A percentile compares a stretch with the other conserved stretches of the same genome.
Evolutionary conservation across 2,888 invertebrate genomes (phyloP).

Genomic region (Aethes cnicana): DNA sequence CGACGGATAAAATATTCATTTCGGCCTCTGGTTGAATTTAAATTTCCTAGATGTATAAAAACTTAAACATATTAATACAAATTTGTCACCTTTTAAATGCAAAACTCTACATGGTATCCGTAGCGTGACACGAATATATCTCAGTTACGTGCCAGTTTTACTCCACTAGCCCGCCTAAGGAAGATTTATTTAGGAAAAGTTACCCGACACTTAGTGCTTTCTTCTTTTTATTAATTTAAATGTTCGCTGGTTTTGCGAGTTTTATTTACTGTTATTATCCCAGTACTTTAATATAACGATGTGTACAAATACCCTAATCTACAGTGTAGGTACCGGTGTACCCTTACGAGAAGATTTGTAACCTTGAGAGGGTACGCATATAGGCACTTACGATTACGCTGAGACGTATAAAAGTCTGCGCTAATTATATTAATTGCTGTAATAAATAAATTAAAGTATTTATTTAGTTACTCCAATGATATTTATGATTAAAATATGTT

Average conservation of each 20-base stretch:
- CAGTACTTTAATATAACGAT: no score
- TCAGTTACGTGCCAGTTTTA: conserved; percentile 19
- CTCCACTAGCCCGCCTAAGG: conserved; percentile 11
- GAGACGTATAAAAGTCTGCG: no score
- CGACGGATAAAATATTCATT: conserved; percentile 24
- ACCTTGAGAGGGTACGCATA: no score
- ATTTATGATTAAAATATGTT: background rate
- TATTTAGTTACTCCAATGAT: no score
- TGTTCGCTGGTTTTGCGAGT: background rate
- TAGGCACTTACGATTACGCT: no score
- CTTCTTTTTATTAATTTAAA: conserved; percentile 8
- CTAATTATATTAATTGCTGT: no score
- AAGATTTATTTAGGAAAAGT: conserved; percentile 17
- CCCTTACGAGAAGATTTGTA: no score
- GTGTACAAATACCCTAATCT: no score
- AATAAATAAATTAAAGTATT: no score
- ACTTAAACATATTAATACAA: background rate
- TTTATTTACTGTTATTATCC: no score
- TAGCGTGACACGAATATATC: conserved; percentile 13
- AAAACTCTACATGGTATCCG: conserved; percentile 4
- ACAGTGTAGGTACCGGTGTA: no score
- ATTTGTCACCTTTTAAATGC: background rate
- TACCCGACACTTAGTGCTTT: conserved; percentile 1
- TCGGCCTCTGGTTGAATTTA: conserved; percentile 8
- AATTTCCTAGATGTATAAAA: background rate